Evolutionary conservation across 2,113 vertebrate genomes (phyloP), one percentile per base, ranked within the genome.

Genomic region (Tangachromis dhanisi): DNA sequence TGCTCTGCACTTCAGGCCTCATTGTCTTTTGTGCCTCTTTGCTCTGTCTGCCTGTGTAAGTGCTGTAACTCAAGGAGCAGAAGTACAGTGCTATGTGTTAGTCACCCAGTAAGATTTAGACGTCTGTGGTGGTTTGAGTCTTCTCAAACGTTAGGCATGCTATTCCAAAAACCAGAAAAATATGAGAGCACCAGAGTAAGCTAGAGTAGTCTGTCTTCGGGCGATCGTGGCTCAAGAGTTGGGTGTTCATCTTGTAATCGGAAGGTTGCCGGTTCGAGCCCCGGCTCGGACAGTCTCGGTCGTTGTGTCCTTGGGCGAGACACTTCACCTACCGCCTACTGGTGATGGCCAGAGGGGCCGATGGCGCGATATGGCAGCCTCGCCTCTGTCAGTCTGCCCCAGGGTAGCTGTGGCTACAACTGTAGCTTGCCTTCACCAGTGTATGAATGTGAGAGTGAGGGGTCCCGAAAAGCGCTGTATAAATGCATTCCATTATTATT

Each of bases 41-140:
- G 51, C 59, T 13, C n/a, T 71, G 16, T 40, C 14, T 81, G 40
- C 76, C 78, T 8, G 24, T 19, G 24, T 47, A 76, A 76, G 24
- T 29, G 38, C 19, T 31, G 45, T 71, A 33, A 78, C 45, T 81
- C 24, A 6, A 78, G 90, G n/a, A 92, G 63, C 87, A 53, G 33
- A 80, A 85, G 86, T 21, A 2, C 35, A 61, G n/a, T 8, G 40
- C 13, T 3, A 47, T 54, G 51, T 79, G 63, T 89, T 92, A 90
- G 86, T 92, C 87, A 93, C 47, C 31, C 26, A 59, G 33, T 61
- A 57, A 38, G 68, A 63, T 83, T 47, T 87, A 24, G 42, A 87
- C 79, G n/a, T 59, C 47, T 86, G 81, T 88, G 88, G 86, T 93
- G 86, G 81, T 88, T 83, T 89, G 59, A 89, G 11, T 19, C 26